Percentiles rank a stretch among this genome's conserved stretches.
phyloP scores from a whole-genome alignment of 2,797 vertebrate species.

The Gobionotothen gibberifrons region DNA sequence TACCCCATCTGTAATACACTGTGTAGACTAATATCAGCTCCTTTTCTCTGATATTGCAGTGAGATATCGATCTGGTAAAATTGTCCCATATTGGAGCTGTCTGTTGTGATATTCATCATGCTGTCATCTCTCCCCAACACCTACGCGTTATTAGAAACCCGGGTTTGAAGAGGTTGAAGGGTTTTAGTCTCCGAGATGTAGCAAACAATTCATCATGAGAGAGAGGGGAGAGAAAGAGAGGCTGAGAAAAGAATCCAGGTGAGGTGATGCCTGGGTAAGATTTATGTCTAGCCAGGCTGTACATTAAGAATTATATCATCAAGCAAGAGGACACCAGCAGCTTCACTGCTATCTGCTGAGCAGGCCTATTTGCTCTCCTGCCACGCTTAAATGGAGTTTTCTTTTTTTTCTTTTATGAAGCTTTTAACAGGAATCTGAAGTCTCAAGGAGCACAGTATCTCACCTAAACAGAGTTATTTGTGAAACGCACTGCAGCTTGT shows the following conservation, averaged over 20 bases:
- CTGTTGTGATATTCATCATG: slow-evolving; percentile 99
- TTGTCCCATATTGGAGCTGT: slow-evolving; percentile 99
- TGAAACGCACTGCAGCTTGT: slow-evolving; percentile 67
- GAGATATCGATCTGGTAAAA: slow-evolving; percentile 99
- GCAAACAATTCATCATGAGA: slow-evolving; percentile 95
- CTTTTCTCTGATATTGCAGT: slow-evolving; percentile 99
- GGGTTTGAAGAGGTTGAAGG: slow-evolving; percentile 98
- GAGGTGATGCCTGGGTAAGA: slow-evolving; percentile 87
- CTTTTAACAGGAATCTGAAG: slow-evolving; percentile 76
- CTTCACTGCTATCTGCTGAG: slow-evolving; percentile 83
- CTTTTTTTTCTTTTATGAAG: slow-evolving; percentile 63
- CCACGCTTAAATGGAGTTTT: slow-evolving; percentile 79
- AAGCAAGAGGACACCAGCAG: slow-evolving; percentile 79
- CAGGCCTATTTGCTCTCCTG: slow-evolving; percentile 80
- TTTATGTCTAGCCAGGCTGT: slow-evolving; percentile 85
- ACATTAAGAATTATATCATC: slow-evolving; percentile 90
- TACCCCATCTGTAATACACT: slow-evolving; percentile 99
- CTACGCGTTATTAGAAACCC: slow-evolving; percentile 99
- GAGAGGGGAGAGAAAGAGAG: slow-evolving; percentile 50
- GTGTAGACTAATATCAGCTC: slow-evolving; percentile 99
- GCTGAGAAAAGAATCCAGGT: slow-evolving; percentile 79
- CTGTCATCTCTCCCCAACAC: slow-evolving; percentile 95
- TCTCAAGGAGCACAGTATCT: slow-evolving; percentile 70
- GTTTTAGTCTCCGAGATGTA: slow-evolving; percentile 95
- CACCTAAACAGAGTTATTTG: slow-evolving; percentile 71